These are phyloP conservation scores for Peucedramus taeniatus DNA, from an alignment of 2,113 vertebrate species.

Conservation along the genomic window DNA sequence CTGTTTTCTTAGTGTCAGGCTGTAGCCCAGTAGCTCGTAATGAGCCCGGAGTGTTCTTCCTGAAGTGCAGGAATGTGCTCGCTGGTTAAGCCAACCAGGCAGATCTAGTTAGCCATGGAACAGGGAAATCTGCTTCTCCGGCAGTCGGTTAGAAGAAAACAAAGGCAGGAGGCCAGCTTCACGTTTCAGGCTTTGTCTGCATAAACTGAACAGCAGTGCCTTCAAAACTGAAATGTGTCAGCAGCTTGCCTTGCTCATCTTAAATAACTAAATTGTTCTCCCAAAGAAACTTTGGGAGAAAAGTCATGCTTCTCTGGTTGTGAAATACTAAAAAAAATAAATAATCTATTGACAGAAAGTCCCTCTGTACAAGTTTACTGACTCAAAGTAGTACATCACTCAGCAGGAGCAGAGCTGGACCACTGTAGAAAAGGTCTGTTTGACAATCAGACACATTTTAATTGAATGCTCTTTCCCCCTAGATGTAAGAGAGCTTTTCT, in stretches of 20 bases:
- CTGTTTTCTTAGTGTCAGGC: conserved; percentile 14
- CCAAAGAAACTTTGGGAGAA: neutral
- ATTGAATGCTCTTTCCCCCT: neutral
- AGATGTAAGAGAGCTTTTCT: neutral
- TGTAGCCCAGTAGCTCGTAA: neutral
- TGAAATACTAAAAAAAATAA: neutral
- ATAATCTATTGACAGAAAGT: neutral
- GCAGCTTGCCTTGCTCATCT: neutral
- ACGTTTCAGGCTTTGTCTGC: neutral
- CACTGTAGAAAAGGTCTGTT: neutral
- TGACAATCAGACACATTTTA: neutral
- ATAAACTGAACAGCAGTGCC: neutral
- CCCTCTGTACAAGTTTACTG: neutral
- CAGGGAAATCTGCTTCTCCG: neutral
- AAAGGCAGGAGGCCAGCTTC: conserved; percentile 25
- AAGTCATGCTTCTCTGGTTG: neutral
- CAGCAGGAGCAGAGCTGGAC: neutral
- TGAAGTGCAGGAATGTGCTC: conserved; percentile 22
- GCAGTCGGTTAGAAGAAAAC: neutral
- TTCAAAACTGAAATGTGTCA: neutral
- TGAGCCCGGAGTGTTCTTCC: conserved; percentile 6
- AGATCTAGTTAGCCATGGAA: neutral
- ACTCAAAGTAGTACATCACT: neutral
- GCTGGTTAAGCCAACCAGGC: conserved; percentile 28
- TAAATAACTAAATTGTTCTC: conserved; percentile 32